Base-by-base conservation (phyloP, 2,888 invertebrate species). In the Elysia crispata region DNA sequence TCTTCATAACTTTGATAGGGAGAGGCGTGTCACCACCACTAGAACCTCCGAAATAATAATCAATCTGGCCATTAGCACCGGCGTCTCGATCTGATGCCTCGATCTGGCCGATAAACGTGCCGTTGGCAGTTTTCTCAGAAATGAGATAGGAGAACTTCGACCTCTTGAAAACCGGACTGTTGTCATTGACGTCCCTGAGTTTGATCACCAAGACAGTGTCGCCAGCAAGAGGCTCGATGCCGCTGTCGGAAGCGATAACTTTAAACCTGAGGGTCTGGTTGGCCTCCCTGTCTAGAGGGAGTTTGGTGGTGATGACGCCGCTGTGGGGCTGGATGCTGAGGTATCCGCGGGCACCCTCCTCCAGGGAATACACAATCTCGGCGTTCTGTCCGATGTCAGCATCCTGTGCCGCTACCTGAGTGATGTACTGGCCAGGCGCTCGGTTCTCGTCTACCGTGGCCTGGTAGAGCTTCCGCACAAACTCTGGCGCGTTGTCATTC, bases 1-100 rank as follows among this genome's bases (percentile, higher is more conserved):
- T 97, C 20, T 96, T 64, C 25, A 67, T 28, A 1, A 83, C 82
- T 11, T 62, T 57, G 69, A 83, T 81, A 1, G 83, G 83, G 0
- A 79, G 41, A 66, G 73, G 79, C 5, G 80, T 75, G 23, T 79
- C 81, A 5, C 83, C 83, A 54, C 49, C 78, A 31, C 73, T 60
- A 0, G 79, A 67, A 6, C 69, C 74, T 13, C 75, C 67, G 25
- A 75, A 75, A 30, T 66, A 79, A 30, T 75, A 79, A 60, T 79
- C 74, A 11, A 79, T 75, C 66, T 69, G 57, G 8, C 84, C 84
- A 28, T 84, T 84, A 0, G 25, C 13, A 1, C 81, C 81, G 5
- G 72, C 80, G 30, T 84, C 84, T 20, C 73, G 8, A 30, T 84
- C 84, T 13, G 30, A 57, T 5, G 84, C 84, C 0, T 31, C 20